A percentile compares a stretch with the other conserved stretches of the same genome.
These are phyloP conservation scores for Colius striatus DNA, from an alignment of 2,113 vertebrate species.

Conservation along the genomic window DNA sequence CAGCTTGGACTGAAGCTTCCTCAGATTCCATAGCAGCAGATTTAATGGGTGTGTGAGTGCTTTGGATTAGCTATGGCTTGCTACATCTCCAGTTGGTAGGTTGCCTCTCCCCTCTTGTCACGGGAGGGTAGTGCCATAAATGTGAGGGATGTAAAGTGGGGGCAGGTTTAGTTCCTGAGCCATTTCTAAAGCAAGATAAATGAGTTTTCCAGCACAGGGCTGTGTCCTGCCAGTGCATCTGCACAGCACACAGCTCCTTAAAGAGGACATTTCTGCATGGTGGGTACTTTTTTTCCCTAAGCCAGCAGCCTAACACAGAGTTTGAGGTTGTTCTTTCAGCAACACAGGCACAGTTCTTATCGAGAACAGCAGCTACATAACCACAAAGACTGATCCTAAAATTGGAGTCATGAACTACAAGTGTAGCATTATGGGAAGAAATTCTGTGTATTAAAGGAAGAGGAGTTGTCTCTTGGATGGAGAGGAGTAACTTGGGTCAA, in stretches of 20 bases:
- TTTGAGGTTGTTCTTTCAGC: background rate
- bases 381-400: background rate
- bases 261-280: background rate
- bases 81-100: no score
- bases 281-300: background rate
- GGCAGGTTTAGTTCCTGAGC: background rate
- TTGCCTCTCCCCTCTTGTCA: background rate
- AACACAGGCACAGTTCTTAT: background rate
- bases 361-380: fast-evolving
- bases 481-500: background rate
- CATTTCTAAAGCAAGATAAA: background rate
- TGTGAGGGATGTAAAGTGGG: background rate
- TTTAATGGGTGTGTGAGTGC: background rate
- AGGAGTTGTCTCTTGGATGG: background rate
- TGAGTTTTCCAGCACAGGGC: background rate
- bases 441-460: background rate
- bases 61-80: background rate
- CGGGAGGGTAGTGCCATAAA: background rate
- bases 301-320: background rate
- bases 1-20: background rate
- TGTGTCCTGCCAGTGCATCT: background rate
- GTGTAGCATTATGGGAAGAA: background rate
- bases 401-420: background rate
- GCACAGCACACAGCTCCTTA: background rate
- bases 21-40: background rate